These are phyloP conservation scores for Tridacna gigas DNA, from an alignment of 2,888 invertebrate species.

Conservation along the genomic window DNA sequence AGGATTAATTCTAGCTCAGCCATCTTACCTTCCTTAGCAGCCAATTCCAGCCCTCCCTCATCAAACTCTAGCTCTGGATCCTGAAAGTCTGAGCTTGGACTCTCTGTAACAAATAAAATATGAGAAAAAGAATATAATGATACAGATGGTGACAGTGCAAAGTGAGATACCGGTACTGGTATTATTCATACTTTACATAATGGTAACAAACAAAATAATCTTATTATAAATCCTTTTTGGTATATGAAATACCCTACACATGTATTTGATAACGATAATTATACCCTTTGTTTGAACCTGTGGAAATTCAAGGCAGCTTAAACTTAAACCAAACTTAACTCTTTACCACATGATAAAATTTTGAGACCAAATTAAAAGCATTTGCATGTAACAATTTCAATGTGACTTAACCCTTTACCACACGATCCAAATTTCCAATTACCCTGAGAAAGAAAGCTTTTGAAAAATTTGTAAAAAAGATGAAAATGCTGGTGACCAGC, in stretches of 20 bases:
- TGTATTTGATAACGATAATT: neutral
- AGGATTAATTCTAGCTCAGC: neutral
- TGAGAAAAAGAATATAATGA: too few species aligned
- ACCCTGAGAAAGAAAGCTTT: too few species aligned
- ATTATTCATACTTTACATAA: too few species aligned
- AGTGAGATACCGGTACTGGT: too few species aligned
- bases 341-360: too few species aligned
- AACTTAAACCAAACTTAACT: neutral
- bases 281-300: too few species aligned
- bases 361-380: too few species aligned
- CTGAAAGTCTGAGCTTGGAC: slow-evolving; percentile 83
- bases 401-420: too few species aligned
- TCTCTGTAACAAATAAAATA: slow-evolving; percentile 29
- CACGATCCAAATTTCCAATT: too few species aligned
- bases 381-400: too few species aligned
- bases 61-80: slow-evolving; percentile 98
- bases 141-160: too few species aligned
- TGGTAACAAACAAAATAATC: neutral
- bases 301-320: too few species aligned
- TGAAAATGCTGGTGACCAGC: neutral
- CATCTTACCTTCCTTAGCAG: slow-evolving; percentile 80
- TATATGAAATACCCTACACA: neutral
- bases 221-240: neutral
- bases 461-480: neutral
- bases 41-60: slow-evolving; percentile 90